These are phyloP conservation scores for Grammomys dolichurus DNA, from an alignment of 2,113 vertebrate genomes.

Conservation along the genomic window DNA sequence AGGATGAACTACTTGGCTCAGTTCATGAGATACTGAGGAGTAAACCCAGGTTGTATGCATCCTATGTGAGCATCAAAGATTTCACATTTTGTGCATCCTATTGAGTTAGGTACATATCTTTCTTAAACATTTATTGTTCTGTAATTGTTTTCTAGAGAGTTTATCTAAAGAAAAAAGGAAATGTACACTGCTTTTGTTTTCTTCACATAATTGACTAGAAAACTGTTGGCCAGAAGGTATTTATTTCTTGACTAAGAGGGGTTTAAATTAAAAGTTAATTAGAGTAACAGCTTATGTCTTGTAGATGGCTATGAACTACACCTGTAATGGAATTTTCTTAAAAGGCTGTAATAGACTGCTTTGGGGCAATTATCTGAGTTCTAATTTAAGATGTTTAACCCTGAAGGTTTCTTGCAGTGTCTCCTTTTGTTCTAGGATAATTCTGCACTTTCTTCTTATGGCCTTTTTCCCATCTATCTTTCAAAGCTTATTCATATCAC, in stretches of 20 bases:
- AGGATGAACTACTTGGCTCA: background rate
- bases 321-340: background rate
- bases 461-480: background rate
- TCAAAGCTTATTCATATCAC: background rate
- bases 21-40: background rate
- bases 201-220: background rate
- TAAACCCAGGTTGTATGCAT: background rate
- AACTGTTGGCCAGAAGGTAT: background rate
- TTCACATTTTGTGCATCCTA: background rate
- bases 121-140: background rate
- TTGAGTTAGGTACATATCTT: background rate
- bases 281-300: background rate
- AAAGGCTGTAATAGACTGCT: background rate
- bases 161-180: background rate
- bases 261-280: background rate
- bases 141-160: background rate
- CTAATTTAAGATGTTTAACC: background rate
- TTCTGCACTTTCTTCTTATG: background rate
- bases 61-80: too few species aligned
- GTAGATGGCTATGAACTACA: background rate
- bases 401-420: background rate
- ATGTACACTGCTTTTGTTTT: background rate
- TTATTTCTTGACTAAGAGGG: background rate
- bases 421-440: background rate
- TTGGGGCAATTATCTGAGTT: background rate